These are phyloP conservation scores for Palythoa grandiflora DNA, from an alignment of 92 coral and sea anemone genomes.

Conservation along the genomic window DNA sequence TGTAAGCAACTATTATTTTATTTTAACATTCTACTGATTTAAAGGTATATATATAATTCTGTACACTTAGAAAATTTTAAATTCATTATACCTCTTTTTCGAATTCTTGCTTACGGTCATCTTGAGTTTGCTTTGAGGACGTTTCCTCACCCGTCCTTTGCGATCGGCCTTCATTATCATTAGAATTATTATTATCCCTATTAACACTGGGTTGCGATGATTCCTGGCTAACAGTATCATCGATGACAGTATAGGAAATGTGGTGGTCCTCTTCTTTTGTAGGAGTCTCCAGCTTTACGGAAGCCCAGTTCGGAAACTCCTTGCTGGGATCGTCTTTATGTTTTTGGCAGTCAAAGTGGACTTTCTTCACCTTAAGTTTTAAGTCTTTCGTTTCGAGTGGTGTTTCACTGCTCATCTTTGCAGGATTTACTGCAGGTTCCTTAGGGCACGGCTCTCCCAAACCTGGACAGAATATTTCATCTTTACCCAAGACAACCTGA, in stretches of 20 bases:
- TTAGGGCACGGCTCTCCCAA: slow-evolving; percentile 42
- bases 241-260: background rate
- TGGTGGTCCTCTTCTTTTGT: background rate
- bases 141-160: slow-evolving; percentile 13
- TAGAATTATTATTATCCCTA: slow-evolving; percentile 8
- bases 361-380: background rate
- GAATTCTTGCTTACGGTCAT: slow-evolving; percentile 16
- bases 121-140: background rate
- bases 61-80: background rate
- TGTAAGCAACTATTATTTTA: too few relatives aligned
- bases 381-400: background rate
- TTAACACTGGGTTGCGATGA: slow-evolving; percentile 1
- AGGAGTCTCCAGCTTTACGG: background rate
- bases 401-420: background rate
- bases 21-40: too few relatives aligned
- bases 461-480: slow-evolving; percentile 54
- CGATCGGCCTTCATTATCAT: background rate
- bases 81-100: slow-evolving; percentile 11
- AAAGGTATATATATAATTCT: too few relatives aligned
- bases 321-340: background rate
- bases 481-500: slow-evolving; percentile 52
- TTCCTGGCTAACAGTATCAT: slow-evolving; percentile 9
- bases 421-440: background rate
- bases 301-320: background rate
- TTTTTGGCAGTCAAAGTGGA: slow-evolving; percentile 8